Evolutionary conservation across 1,140 invertebrate genomes (phyloP), one percentile per base, ranked within the genome.

Genomic region (Ceratina australensis): DNA sequence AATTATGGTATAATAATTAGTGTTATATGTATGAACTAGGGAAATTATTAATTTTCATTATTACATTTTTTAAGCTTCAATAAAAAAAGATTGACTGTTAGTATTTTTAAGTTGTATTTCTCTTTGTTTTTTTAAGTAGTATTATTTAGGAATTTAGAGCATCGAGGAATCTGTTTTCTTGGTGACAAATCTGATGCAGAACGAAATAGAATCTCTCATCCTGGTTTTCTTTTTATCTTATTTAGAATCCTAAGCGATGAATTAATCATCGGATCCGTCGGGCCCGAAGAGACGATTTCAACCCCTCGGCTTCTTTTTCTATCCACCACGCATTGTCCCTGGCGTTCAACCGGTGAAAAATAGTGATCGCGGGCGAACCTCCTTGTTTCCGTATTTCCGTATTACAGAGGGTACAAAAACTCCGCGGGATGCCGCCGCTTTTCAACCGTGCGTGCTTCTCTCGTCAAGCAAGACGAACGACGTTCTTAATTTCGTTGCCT

Each of bases 401-500:
- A n/a, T n/a, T n/a, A 80, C 81, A 75, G 61, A 7, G 2, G 64
- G 57, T 61, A 60, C 83, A 85, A 77, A 88, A 88, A 84, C 72
- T 60, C 72, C 49, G 57, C 76, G 67, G 61, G 26, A 76, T 10
- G 33, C 33, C 33, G 33, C 33, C 33, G 33, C 33, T 42, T 42
- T 42, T 42, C 33, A 63, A 57, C 74, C 76, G 67, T 81, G 83
- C 33, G 77, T 72, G 78, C 68, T 76, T 80, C 60, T 56, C 79
- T 61, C 73, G 18, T 68, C 42, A 12, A 68, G 81, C 87, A 84
- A 85, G 85, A 86, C 82, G 79, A 72, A 81, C 69, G 80, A 89
- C 82, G 82, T 86, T 87, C 85, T 87, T 87, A 88, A 89, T 88
- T 89, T 89, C 68, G 80, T 86, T 59, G 79, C 49, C 68, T 71